Percentiles rank a stretch among this genome's conserved stretches.
These are phyloP conservation scores for Novumbra hubbsi DNA, from an alignment of 2,797 vertebrate species.

Conservation along the genomic window DNA sequence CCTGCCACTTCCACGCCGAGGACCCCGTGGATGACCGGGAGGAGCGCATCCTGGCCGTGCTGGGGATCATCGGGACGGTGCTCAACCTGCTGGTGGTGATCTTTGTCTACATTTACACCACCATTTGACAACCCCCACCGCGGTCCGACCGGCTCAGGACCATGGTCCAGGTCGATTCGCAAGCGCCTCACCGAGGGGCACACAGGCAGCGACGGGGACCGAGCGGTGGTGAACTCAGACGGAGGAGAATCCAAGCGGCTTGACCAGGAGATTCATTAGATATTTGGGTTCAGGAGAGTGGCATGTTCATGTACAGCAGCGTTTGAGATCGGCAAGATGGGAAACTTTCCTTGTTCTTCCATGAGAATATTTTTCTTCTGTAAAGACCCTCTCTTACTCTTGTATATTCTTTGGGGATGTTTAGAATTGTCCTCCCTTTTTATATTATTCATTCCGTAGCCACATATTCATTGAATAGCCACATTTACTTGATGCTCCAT, in stretches of 20 bases:
- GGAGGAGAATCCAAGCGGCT: neutral
- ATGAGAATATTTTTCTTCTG: neutral
- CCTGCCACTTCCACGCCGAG: constrained; percentile 70
- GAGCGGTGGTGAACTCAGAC: neutral
- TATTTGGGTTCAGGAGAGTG: neutral
- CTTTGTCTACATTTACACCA: constrained; percentile 78
- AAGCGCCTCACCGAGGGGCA: neutral
- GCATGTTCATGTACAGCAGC: neutral
- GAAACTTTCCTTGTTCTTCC: neutral
- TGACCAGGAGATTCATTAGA: neutral
- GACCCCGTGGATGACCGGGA: constrained; percentile 75
- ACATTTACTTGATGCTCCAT: neutral
- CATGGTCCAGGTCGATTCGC: neutral
- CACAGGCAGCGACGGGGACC: neutral
- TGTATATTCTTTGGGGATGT: neutral
- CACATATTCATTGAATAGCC: neutral
- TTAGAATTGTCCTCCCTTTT: constrained; percentile 4
- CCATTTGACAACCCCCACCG: constrained; percentile 20
- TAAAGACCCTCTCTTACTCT: neutral
- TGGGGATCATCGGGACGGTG: constrained; percentile 79
- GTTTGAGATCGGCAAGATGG: neutral
- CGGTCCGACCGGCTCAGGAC: neutral
- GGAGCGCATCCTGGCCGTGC: constrained; percentile 70
- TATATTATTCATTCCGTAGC: neutral
- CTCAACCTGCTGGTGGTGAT: constrained; percentile 80